Base-by-base conservation (phyloP, 2,888 invertebrate species). In the Xanthorhoe spadicearia region DNA sequence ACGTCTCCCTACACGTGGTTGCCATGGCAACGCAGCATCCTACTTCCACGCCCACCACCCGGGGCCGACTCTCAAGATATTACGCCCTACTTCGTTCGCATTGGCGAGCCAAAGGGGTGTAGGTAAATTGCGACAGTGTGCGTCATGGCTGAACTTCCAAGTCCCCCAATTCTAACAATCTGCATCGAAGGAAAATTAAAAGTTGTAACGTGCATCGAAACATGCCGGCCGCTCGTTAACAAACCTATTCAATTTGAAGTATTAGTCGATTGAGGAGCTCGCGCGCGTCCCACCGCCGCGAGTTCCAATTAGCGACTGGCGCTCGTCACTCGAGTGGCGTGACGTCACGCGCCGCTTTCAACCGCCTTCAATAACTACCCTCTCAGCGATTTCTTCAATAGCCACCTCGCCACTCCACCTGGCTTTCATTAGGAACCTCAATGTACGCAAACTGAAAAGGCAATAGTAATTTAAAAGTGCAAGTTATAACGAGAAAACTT, bases 1-100 rank as follows among this genome's bases (percentile, higher is more conserved):
- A 86, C 85, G 83, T 81, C 73, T 77, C 89, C 91, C 91, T 88
- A 89, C 87, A 89, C 86, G 83, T 84, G 87, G 94, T 94, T 85
- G 92, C 92, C 94, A 94, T 94, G 88, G 93, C 92, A 88, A 94
- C 94, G 93, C 94, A 94, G 94, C 93, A 93, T 92, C 94, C 94
- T 91, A 90, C 90, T 93, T 90, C 93, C 92, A 92, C 93, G 89
- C 93, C 93, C 91, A 88, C 94, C 89, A 93, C 90, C 90, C 86
- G 88, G 91, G 91, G 90, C 88, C 88, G 89, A 90, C 89, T 92
- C 90, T 91, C 89, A 89, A 92, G 92, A 89, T 91, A 91, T 90
- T 89, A 90, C 92, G 90, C 92, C 90, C 91, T 90, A 89, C 90
- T 89, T 88, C 90, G 89, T 84, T 85, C 89, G 91, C 87, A 90